phyloP scores from a whole-genome alignment of 1,140 invertebrate species.

The Meteorus sp. region DNA sequence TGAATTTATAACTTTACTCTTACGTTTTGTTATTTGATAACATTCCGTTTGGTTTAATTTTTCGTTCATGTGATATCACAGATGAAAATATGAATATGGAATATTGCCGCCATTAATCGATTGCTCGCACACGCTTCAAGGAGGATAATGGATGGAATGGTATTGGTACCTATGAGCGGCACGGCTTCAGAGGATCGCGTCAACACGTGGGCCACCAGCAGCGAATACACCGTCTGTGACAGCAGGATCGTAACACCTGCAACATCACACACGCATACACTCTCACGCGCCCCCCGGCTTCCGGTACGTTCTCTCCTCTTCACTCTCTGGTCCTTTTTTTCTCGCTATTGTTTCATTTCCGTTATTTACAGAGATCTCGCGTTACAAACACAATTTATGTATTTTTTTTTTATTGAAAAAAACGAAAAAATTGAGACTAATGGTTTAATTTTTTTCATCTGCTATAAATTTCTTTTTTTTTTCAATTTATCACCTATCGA shows the following conservation, averaged over 20 bases:
- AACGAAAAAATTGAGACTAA: not conserved
- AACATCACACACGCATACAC: constrained; percentile 64
- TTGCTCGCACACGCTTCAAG: too few species aligned
- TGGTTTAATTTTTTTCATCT: too few species aligned
- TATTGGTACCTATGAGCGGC: constrained; percentile 88
- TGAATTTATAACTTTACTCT: too few species aligned
- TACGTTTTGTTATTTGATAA: too few species aligned
- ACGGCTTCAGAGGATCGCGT: constrained; percentile 97
- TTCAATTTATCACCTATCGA: not conserved
- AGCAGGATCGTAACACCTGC: constrained; percentile 98
- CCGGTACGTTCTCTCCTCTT: constrained; percentile 5
- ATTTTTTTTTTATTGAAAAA: too few species aligned
- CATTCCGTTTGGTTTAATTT: too few species aligned
- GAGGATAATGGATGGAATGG: constrained; percentile 14
- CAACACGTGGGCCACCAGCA: constrained; percentile 95
- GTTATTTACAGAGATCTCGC: too few species aligned
- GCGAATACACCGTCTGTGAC: constrained; percentile 98
- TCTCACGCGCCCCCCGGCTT: constrained; percentile 29
- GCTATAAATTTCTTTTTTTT: too few species aligned
- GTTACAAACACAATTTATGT: not conserved
- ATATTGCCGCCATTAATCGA: not conserved
- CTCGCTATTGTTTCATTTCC: too few species aligned
- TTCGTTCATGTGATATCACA: not conserved
- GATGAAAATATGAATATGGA: not conserved
- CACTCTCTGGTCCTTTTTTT: not conserved